These are phyloP conservation scores for Microctonus aethiopoides DNA, from an alignment of 2,888 invertebrate genomes.

Conservation along the genomic window DNA sequence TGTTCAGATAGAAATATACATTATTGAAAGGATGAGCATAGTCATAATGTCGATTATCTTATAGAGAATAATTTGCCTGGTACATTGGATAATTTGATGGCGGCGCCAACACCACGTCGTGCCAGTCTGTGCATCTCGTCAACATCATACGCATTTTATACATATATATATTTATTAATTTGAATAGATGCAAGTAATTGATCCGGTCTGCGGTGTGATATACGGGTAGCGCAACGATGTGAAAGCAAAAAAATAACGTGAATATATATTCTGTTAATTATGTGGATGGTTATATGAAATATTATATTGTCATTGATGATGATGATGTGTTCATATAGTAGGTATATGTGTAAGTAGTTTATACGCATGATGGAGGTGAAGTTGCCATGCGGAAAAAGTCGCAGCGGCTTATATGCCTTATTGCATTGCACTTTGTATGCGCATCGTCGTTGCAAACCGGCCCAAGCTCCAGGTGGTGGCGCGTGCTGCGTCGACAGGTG, in stretches of 20 bases:
- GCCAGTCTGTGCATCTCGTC: slow-evolving; percentile 25
- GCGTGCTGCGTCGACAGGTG: slow-evolving; percentile 63
- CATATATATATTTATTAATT: not conserved
- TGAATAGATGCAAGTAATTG: slow-evolving; percentile 26
- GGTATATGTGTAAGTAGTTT: not conserved
- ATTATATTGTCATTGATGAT: not conserved
- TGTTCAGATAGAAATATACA: not conserved
- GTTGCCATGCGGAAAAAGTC: slow-evolving; percentile 33
- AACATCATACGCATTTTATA: not conserved
- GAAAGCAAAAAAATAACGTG: no score
- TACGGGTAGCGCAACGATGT: not conserved
- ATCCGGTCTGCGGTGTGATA: slow-evolving; percentile 18
- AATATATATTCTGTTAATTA: no score
- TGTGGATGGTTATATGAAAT: no score
- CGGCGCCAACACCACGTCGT: slow-evolving; percentile 52
- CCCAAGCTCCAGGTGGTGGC: slow-evolving; percentile 57
- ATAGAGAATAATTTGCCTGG: slow-evolving; percentile 51
- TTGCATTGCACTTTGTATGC: slow-evolving; percentile 35
- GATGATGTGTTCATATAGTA: not conserved
- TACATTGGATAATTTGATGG: slow-evolving; percentile 55
- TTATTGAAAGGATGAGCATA: slow-evolving; percentile 27
- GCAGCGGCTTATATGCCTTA: slow-evolving; percentile 25
- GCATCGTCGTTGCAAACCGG: slow-evolving; percentile 27
- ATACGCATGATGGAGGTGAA: no score
- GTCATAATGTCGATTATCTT: slow-evolving; percentile 50